These are phyloP conservation scores for Prunella himalayana DNA, from an alignment of 2,113 vertebrate species.

Conservation along the genomic window DNA sequence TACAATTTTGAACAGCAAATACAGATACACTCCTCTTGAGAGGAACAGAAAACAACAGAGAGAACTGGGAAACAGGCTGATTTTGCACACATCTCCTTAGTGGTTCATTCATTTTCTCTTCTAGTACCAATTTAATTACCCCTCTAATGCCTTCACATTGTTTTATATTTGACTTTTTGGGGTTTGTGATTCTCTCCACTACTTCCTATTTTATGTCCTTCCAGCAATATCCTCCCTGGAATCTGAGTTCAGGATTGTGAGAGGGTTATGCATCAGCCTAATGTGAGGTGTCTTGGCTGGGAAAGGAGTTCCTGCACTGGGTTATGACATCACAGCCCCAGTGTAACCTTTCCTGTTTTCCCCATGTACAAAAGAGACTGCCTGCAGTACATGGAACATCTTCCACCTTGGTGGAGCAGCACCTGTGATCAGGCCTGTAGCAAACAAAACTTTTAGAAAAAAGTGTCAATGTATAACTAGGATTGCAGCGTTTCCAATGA, in stretches of 20 bases:
- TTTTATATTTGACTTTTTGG: background rate
- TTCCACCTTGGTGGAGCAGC: background rate
- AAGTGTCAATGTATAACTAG: background rate
- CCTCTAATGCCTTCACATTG: background rate
- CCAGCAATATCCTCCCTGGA: background rate
- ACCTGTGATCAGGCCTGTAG: background rate
- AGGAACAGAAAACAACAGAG: background rate
- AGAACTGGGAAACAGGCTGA: background rate
- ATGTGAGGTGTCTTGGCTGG: background rate
- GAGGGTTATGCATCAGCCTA: background rate
- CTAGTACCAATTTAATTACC: background rate
- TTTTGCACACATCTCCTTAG: background rate
- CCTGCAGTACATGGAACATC: background rate
- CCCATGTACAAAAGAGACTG: accelerated
- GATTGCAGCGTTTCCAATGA: background rate
- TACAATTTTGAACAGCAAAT: background rate
- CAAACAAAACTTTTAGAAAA: background rate
- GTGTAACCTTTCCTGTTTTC: accelerated
- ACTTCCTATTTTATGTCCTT: background rate
- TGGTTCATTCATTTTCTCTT: background rate
- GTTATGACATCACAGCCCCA: background rate
- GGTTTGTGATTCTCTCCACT: accelerated
- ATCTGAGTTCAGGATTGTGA: background rate
- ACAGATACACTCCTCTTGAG: background rate
- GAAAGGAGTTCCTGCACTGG: background rate